Base-by-base conservation (phyloP, 2,797 vertebrate genomes). In the Taeniopygia guttata region DNA sequence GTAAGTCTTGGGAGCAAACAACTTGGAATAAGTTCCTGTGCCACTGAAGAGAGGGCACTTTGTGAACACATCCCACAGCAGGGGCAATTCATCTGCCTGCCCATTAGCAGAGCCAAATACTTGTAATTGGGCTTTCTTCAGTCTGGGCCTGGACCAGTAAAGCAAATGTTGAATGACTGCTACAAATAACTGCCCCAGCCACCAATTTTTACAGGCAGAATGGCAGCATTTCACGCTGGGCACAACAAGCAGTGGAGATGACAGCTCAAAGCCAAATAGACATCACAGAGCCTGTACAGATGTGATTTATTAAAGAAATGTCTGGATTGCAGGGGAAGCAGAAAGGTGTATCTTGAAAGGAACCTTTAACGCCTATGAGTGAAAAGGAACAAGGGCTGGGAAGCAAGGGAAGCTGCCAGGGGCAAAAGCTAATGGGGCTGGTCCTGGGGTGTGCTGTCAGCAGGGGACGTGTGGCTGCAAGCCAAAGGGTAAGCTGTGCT, bases 231-330 rank as follows among this genome's bases (percentile, higher is more conserved):
- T 95, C 92, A 76, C 0, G 14, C 91, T 89, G 89, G 81, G 79
- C 79, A 90, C 82, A 91, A 85, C 72, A 85, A 94, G 84, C 62
- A 78, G 48, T 21, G 52, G 70, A 91, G 92, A 93, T 91, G 83
- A 94, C 89, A 92, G 87, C 79, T 79, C 1, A 5, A 86, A 94
- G 94, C 85, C 76, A 92, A 93, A 79, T 18, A 93, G 89, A 89
- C 91, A 84, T 95, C 69, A 78, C 66, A 92, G 89, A 86, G 85
- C 62, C 82, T 48, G 91, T 52, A 73, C 42, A 76, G 91, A 90
- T 89, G 70, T 79, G 90, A 58, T 94, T 93, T 96, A 92, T 93
- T 94, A 92, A 88, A 94, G 94, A 93, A 92, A 81, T 79, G 83
- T 68, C 87, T 96, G 94, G 67, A 84, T 81, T 94, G 80, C 89